phyloP scores from a whole-genome alignment of 2,888 invertebrate species.

The Coremacera marginata region DNA sequence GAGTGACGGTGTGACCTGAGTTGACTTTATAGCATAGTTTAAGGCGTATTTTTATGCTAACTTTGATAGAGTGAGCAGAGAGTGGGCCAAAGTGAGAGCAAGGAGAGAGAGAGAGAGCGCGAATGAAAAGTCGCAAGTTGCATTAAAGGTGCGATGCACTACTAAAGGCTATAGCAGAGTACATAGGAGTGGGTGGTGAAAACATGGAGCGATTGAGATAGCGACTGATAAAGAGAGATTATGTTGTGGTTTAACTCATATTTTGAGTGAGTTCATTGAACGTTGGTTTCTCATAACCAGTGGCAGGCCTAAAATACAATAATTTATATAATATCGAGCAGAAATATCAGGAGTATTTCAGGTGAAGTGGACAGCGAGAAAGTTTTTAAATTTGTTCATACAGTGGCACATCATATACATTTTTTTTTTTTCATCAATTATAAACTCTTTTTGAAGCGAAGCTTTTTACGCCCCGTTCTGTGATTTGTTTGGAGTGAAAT shows the following conservation, averaged over 20 bases:
- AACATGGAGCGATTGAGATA: not conserved
- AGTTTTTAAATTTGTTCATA: no score
- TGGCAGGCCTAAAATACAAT: not conserved
- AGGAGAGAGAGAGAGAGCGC: not conserved
- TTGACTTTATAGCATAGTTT: conserved; percentile 17
- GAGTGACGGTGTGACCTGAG: not conserved
- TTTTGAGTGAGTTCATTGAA: not conserved
- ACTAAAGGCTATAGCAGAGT: not conserved
- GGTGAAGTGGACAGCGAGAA: no score
- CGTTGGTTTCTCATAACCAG: not conserved
- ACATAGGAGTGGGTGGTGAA: not conserved
- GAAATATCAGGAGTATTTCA: no score
- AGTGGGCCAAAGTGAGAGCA: not conserved
- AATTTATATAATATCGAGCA: no score
- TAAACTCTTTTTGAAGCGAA: no score
- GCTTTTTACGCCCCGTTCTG: no score
- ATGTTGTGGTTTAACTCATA: not conserved
- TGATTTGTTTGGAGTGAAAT: no score
- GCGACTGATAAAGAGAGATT: not conserved
- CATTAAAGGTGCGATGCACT: not conserved
- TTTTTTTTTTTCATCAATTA: no score
- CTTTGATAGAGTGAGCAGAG: not conserved
- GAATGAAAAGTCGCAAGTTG: not conserved
- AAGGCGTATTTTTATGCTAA: not conserved
- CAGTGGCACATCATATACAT: no score